Percentiles rank a stretch among this genome's conserved stretches.
Conservation (phyloP, 2,888 invertebrate genomes). For the Napeogenes sylphis region DNA sequence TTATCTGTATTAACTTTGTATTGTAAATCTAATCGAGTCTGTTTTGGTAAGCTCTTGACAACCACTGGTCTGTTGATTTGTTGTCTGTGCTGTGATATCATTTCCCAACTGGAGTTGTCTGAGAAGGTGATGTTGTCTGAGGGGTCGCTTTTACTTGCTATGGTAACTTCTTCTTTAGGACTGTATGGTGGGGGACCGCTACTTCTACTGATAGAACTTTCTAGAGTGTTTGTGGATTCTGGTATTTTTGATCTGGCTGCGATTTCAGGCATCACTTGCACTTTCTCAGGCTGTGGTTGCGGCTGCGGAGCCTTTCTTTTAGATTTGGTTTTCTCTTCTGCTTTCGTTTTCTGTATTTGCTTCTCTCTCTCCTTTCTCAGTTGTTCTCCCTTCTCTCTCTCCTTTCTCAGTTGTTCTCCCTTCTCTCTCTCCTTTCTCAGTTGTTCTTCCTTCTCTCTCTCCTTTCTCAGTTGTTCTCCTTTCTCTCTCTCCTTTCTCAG, state of each 20-base stretch:
- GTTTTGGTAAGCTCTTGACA: conserved; percentile 29
- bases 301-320: conserved; percentile 29
- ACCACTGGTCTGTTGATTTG: conserved; percentile 49
- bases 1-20: conserved; percentile 47
- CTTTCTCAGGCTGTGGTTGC: conserved; percentile 11
- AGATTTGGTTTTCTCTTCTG: conserved; percentile 37
- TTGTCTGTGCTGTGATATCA: conserved; percentile 73
- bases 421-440: conserved; percentile 33
- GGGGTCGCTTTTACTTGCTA: conserved; percentile 41
- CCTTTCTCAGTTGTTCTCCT: conserved; percentile 28
- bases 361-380: conserved; percentile 41
- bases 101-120: conserved; percentile 69
- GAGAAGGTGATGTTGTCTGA: conserved; percentile 54
- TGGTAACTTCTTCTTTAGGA: conserved; percentile 30
- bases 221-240: conserved; percentile 54
- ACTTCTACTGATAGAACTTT: conserved; percentile 62
- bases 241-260: conserved; percentile 27
- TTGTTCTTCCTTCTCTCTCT: conserved; percentile 48
- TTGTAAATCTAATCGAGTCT: conserved; percentile 55
- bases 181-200: conserved; percentile 66
- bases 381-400: conserved; percentile 46
- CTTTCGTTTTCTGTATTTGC: conserved; percentile 33
- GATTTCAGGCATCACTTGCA: conserved; percentile 16
- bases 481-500: conserved; percentile 40
- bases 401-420: conserved; percentile 41